Percentiles rank a stretch among this genome's conserved stretches.
Evolutionary conservation across 1,140 invertebrate genomes (phyloP).

Genomic region (Chymomyza costata): DNA sequence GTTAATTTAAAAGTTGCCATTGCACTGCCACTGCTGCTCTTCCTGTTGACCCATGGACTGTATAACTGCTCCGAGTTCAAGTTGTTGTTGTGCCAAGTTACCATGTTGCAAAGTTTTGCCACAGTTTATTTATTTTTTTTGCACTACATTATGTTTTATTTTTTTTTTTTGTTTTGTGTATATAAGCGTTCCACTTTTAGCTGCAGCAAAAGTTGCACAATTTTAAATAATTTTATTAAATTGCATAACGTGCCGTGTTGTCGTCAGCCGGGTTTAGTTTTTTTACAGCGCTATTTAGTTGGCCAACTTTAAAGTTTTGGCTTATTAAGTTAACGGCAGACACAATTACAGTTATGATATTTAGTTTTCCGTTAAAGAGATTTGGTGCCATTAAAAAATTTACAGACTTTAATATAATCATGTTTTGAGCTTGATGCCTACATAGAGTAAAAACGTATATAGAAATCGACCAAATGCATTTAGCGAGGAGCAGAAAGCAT

Average conservation of each 20-base stretch:
- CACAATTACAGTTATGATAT: no score
- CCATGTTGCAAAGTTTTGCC: constrained; percentile 51
- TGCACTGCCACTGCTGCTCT: constrained; percentile 24
- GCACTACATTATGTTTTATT: constrained; percentile 36
- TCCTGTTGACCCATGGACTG: constrained; percentile 56
- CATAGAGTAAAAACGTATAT: no score
- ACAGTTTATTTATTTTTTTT: constrained; percentile 29
- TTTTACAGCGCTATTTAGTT: background rate
- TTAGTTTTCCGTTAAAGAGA: constrained; percentile 64
- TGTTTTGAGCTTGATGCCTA: no score
- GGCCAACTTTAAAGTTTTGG: constrained; percentile 41
- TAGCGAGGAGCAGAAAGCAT: no score
- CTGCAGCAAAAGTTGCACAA: constrained; percentile 46
- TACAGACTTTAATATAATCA: constrained; percentile 2
- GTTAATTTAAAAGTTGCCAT: constrained; percentile 62
- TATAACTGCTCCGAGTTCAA: constrained; percentile 3
- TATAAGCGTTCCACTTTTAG: no score
- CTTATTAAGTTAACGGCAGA: constrained; percentile 59
- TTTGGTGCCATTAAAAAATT: constrained; percentile 57
- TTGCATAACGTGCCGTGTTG: constrained; percentile 61
- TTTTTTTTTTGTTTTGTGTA: constrained; percentile 3
- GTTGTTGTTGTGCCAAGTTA: constrained; percentile 25
- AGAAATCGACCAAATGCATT: no score
- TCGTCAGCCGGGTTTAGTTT: background rate
- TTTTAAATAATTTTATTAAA: constrained; percentile 71